Conservation (phyloP, 2,888 invertebrate genomes). For the Aphrophora alni region DNA sequence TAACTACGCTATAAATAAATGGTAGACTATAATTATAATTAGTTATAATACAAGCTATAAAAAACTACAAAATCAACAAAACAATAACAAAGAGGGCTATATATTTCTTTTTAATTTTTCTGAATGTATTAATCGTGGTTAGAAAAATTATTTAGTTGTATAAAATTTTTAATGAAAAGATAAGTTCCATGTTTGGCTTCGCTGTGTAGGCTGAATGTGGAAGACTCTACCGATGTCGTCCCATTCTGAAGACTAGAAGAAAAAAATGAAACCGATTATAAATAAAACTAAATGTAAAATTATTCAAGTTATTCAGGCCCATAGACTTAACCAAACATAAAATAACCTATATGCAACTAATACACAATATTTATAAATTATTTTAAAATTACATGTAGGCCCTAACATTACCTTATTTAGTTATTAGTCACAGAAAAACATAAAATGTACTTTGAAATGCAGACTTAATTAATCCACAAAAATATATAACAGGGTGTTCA, state of each 20-base stretch:
- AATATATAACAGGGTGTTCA: too few relatives aligned
- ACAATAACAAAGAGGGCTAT: not conserved
- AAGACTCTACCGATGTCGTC: constrained; percentile 9
- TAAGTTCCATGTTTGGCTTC: constrained; percentile 37
- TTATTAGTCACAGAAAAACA: too few relatives aligned
- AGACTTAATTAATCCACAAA: too few relatives aligned
- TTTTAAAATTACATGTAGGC: too few relatives aligned
- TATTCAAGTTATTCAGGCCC: too few relatives aligned
- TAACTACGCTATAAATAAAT: not conserved
- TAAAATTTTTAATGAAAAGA: constrained; percentile 35
- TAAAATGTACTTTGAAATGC: too few relatives aligned
- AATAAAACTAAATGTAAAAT: too few relatives aligned
- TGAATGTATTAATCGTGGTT: not conserved
- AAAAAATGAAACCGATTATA: too few relatives aligned
- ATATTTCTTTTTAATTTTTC: not conserved
- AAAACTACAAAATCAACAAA: not conserved
- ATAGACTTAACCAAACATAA: too few relatives aligned
- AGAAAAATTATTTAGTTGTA: not conserved
- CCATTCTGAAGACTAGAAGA: not conserved
- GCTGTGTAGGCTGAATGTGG: constrained; percentile 28
- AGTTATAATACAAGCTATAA: not conserved
- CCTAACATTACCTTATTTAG: too few relatives aligned
- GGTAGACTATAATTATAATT: not conserved
- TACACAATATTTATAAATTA: too few relatives aligned
- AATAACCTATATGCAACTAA: too few relatives aligned